These are phyloP conservation scores for Prenolepis imparis DNA, from an alignment of 2,888 invertebrate genomes.

Conservation along the genomic window DNA sequence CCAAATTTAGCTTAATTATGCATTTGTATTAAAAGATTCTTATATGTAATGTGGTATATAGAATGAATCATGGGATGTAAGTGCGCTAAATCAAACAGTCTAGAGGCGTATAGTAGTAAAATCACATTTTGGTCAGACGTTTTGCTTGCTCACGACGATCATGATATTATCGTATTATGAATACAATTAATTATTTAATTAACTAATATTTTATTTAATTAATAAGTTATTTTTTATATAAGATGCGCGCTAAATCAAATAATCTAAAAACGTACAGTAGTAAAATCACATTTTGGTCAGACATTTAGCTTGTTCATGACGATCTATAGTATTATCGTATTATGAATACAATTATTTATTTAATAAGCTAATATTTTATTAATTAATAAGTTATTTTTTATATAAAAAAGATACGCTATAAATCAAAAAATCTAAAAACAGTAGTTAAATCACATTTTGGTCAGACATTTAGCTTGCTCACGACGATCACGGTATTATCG, in stretches of 20 bases:
- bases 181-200: too few relatives aligned
- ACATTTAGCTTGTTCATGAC: neutral
- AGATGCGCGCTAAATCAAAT: neutral
- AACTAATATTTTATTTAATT: too few relatives aligned
- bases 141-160: neutral
- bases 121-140: neutral
- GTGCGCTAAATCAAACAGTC: neutral
- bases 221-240: neutral
- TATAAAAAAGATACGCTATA: too few relatives aligned
- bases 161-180: too few relatives aligned
- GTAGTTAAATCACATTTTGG: too few relatives aligned
- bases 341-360: neutral
- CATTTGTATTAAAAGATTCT: slow-evolving; percentile 8
- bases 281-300: neutral
- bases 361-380: too few relatives aligned
- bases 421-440: too few relatives aligned
- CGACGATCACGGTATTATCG: neutral
- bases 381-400: too few relatives aligned
- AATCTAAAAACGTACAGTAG: slow-evolving; percentile 5
- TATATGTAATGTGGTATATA: neutral
- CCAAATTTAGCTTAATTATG: slow-evolving; percentile 29
- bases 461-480: neutral
- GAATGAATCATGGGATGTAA: neutral
- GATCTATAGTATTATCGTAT: neutral
- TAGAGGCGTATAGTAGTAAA: slow-evolving; percentile 14